Percentiles rank a stretch among this genome's conserved stretches.
Evolutionary conservation across 2,113 vertebrate species (phyloP).

Genomic region (Parus major): DNA sequence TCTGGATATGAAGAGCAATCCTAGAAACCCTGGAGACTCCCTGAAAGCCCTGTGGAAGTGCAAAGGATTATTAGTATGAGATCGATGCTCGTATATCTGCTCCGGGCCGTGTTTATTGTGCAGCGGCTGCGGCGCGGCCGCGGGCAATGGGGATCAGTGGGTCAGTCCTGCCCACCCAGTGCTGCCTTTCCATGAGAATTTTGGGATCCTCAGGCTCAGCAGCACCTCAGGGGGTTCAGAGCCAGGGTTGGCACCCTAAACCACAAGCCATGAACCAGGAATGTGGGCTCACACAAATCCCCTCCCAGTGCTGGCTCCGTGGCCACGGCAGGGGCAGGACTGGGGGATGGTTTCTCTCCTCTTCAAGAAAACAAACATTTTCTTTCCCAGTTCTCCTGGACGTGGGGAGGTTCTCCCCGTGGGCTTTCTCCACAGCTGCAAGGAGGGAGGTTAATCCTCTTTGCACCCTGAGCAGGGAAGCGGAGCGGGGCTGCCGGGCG

Average conservation of each 20-base stretch:
- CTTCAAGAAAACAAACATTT: background rate
- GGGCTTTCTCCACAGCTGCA: background rate
- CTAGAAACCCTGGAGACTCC: background rate
- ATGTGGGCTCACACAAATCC: fast-evolving
- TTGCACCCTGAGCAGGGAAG: background rate
- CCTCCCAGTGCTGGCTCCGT: fast-evolving
- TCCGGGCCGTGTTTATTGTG: fast-evolving
- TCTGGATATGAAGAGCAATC: background rate
- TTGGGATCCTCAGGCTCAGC: background rate
- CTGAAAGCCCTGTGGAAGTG: background rate
- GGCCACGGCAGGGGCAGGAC: fast-evolving
- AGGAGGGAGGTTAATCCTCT: background rate
- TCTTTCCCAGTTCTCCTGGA: background rate
- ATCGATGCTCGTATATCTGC: background rate
- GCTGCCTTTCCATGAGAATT: fast-evolving
- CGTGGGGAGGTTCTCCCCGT: fast-evolving
- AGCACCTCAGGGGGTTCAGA: background rate
- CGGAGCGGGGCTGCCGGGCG: fast-evolving
- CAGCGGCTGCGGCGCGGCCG: fast-evolving
- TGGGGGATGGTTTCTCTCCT: background rate
- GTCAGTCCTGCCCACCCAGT: fast-evolving
- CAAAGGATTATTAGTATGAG: background rate
- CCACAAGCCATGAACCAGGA: fast-evolving
- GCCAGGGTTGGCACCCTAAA: background rate
- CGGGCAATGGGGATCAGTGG: background rate